phyloP scores from a whole-genome alignment of 2,797 vertebrate genomes.

The Phrynocephalus vlangalii region DNA sequence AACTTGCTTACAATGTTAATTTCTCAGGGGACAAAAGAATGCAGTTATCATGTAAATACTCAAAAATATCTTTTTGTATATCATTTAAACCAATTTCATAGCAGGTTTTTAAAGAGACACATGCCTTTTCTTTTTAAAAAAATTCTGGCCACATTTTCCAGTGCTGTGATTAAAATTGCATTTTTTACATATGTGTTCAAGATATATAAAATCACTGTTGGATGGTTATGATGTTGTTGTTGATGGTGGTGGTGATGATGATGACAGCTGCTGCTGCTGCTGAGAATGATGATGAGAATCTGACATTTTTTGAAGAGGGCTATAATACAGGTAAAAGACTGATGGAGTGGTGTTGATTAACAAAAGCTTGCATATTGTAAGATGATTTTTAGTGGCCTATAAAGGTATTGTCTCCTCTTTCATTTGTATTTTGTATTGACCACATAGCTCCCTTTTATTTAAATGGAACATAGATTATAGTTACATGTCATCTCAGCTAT shows the following conservation, averaged over 20 bases:
- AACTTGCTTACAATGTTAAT: slow-evolving; percentile 76
- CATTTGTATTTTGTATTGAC: too few relatives aligned
- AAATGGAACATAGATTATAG: slow-evolving; percentile 45
- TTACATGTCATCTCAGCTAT: slow-evolving; percentile 50
- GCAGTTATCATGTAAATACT: slow-evolving; percentile 57
- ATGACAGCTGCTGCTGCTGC: too few relatives aligned
- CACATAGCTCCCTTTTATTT: too few relatives aligned
- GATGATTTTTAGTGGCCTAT: too few relatives aligned
- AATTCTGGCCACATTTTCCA: slow-evolving; percentile 46
- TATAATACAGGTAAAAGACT: slow-evolving; percentile 32
- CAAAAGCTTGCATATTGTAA: too few relatives aligned
- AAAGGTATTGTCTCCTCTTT: too few relatives aligned
- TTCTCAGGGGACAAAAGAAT: slow-evolving; percentile 68
- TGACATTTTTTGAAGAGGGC: slow-evolving; percentile 55
- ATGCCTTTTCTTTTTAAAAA: slow-evolving; percentile 35
- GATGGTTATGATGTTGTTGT: too few relatives aligned
- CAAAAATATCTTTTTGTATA: slow-evolving; percentile 64
- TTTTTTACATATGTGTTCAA: slow-evolving; percentile 51
- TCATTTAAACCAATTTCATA: slow-evolving; percentile 65
- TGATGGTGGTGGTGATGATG: too few relatives aligned
- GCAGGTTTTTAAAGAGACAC: slow-evolving; percentile 38
- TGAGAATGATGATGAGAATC: slow-evolving; percentile 35
- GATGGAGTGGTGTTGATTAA: too few relatives aligned
- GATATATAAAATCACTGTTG: slow-evolving; percentile 57
- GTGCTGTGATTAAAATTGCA: slow-evolving; percentile 53